Evolutionary conservation across 92 coral and sea anemone genomes (phyloP), one percentile per base, ranked within the genome.

Genomic region (Siderastrea siderea): DNA sequence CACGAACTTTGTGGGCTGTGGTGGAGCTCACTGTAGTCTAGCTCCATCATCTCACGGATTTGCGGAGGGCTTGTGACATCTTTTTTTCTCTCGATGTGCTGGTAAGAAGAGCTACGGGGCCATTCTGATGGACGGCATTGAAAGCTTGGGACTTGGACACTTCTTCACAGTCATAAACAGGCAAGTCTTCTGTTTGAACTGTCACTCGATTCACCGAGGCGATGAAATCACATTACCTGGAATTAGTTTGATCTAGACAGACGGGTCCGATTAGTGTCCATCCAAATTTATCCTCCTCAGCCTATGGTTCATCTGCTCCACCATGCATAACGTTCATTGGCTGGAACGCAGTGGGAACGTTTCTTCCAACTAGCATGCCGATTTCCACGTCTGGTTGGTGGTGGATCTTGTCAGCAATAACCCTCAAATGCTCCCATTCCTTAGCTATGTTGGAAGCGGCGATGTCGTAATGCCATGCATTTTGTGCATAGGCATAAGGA

Each of bases 231-330:
- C 62, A 15, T 75, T 65, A 51, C 8, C 53, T 62, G 16, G 66
- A 7, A 47, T 47, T 47, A 12, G 57, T 51, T 44, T 78, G 62
- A 68, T 79, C 85, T 57, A 53, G 54, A 65, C 92, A 92, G 16
- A 95, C 94, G 19, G 63, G 82, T 5, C 96, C 98, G n/a, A 86
- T 93, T 47, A 95, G 87, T 15, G 93, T 93, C 94, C 98, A 91
- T 15, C 93, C 86, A 54, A 86, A 86, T 52, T 77, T 86, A 61
- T 77, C 76, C 57, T 79, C 52, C 73, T 70, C 90, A 16, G 90
- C 86, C 85, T 79, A 78, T 53, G 69, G 85, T 55, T 86, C 79
- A 63, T 86, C 67, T 68, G 74, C 90, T 14, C 59, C 60, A 14
- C 90, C 85, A 71, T 68, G 79, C 61, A 86, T 79, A 19, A 88